Evolutionary conservation across 30 jellyfish, hydroid and myxozoan genomes (phyloP).

Genomic region (Pseudorhiza aurosa): DNA sequence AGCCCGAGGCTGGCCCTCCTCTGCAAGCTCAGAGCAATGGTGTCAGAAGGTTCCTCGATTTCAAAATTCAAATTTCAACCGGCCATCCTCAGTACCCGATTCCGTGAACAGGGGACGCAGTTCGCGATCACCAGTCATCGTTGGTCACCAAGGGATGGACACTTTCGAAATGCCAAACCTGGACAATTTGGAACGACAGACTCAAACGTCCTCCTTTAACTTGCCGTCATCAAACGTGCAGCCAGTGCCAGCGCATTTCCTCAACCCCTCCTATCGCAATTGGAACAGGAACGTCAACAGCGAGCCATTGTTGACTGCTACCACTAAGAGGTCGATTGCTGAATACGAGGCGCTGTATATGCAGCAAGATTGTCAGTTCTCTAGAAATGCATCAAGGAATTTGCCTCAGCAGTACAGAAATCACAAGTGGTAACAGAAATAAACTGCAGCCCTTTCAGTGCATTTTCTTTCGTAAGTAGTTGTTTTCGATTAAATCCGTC

Average conservation of each 20-base stretch:
- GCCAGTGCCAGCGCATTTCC: constrained; percentile 5
- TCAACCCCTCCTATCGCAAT: constrained; percentile 19
- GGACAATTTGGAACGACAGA: constrained; percentile 6
- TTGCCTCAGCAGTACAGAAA: constrained; percentile 19
- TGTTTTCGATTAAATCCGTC: no score
- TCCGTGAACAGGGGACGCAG: constrained; percentile 3
- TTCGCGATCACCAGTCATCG: neutral
- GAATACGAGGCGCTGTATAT: constrained; percentile 26
- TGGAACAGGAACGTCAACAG: constrained; percentile 65
- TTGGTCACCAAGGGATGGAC: constrained; percentile 1
- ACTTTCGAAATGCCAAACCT: constrained; percentile 5
- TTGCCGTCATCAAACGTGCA: neutral
- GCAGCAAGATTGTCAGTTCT: constrained; percentile 33
- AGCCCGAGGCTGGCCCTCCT: constrained; percentile 44
- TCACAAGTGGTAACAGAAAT: constrained; percentile 6
- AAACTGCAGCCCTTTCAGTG: neutral
- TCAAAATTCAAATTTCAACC: constrained; percentile 8
- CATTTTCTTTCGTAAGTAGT: neutral
- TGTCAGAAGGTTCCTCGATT: constrained; percentile 7
- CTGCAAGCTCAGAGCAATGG: constrained; percentile 36
- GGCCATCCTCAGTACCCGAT: constrained; percentile 53
- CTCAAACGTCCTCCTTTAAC: constrained; percentile 22
- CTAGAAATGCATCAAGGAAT: constrained; percentile 23
- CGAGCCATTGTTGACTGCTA: constrained; percentile 58
- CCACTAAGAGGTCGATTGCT: constrained; percentile 39